Base-by-base conservation (phyloP, 2,797 vertebrate genomes). In the Acrossocheilus fasciatus region DNA sequence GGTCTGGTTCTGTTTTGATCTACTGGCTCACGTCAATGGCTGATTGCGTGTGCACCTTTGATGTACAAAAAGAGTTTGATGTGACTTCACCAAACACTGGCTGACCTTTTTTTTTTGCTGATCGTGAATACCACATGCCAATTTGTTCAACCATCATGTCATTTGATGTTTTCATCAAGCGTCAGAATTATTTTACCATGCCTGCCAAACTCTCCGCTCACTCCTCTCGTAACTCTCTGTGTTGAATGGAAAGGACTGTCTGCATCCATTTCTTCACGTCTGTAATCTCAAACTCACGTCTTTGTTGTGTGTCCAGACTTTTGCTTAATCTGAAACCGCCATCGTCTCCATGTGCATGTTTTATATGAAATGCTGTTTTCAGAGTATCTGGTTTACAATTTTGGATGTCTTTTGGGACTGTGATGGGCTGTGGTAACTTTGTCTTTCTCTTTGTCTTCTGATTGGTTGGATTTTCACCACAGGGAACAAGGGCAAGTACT, bases 401-500 rank as follows among this genome's bases (percentile, higher is more conserved):
- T 68, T 75, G 82, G 68, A 64, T 68, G 36, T 74, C 17, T 79
- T 88, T 50, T 74, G 30, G 68, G 45, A 70, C 62, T 41, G 17
- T 82, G 30, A 64, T 82, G n/a, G 79, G 54, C 52, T 41, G 79
- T 83, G 70, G 74, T 89, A 89, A 89, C 84, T 89, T 75, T 89
- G 73, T 89, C 86, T 87, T 83, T 90, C 81, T 88, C 64, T 86
- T 52, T 90, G 84, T 87, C 79, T 81, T 84, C 82, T 73, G 84
- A 87, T 85, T 86, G 88, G 75, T 91, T 90, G 93, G 93, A 92
- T 94, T 88, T 89, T 87, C 90, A 91, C 90, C 89, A 92, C 92
- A 96, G 96, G 94, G 90, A 91, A 93, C 89, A 93, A 92, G 94
- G 95, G 96, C 92, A 95, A 96, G 94, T 95, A 94, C 57, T 80